Percentiles rank a stretch among this genome's conserved stretches.
Conservation (phyloP, 2,797 vertebrate genomes). For the Ceryle rudis region DNA sequence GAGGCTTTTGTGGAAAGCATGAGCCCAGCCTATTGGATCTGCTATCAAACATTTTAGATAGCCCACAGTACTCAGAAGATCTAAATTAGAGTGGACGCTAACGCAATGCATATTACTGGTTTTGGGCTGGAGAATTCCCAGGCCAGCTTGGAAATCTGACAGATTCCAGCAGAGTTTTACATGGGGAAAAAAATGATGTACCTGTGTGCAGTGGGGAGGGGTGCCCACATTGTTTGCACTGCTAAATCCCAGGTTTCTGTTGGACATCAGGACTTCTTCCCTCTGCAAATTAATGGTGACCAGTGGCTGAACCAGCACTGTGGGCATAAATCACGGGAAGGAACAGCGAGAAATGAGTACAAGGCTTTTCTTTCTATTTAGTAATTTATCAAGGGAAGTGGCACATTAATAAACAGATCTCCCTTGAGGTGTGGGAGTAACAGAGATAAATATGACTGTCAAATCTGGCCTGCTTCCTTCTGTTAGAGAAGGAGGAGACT, state of each 20-base stretch:
- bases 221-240: background rate
- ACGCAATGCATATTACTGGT: constrained; percentile 68
- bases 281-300: constrained; percentile 74
- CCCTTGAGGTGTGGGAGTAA: constrained; percentile 86
- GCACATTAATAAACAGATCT: constrained; percentile 91
- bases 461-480: constrained; percentile 82
- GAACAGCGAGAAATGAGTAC: constrained; percentile 83
- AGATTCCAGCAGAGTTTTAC: constrained; percentile 61
- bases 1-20: background rate
- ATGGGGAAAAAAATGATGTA: background rate
- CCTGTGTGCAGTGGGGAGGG: background rate
- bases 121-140: constrained; percentile 57
- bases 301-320: constrained; percentile 48
- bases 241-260: constrained; percentile 23
- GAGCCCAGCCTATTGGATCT: background rate
- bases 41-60: background rate
- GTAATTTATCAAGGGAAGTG: constrained; percentile 91
- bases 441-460: constrained; percentile 87
- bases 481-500: constrained; percentile 71
- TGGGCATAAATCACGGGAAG: constrained; percentile 82
- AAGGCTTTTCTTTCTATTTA: constrained; percentile 89
- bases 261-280: constrained; percentile 48
- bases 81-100: constrained; percentile 81
- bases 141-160: constrained; percentile 52
- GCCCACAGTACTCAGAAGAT: constrained; percentile 37